Percentiles rank a stretch among this genome's conserved stretches.
phyloP scores from a whole-genome alignment of 2,797 vertebrate genomes.

The Neosilurus mollespiculum region DNA sequence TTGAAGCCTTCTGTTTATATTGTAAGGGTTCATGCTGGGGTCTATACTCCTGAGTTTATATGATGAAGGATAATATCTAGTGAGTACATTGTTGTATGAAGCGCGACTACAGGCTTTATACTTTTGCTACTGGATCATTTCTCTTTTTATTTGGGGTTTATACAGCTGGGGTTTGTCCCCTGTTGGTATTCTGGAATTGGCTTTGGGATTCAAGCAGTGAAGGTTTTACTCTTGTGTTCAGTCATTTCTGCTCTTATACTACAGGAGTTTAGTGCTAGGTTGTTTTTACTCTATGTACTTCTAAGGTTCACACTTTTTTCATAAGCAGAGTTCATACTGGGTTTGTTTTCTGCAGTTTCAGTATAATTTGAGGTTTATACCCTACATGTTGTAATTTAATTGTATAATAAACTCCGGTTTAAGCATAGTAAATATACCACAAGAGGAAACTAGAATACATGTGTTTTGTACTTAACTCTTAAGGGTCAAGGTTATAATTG shows the following conservation, averaged over 20 bases:
- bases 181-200: not conserved
- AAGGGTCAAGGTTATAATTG: no score
- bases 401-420: not conserved
- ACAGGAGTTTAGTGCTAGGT: not conserved
- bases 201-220: not conserved
- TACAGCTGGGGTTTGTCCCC: not conserved
- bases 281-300: not conserved
- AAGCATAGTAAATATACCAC: not conserved
- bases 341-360: not conserved
- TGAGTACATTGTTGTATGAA: no score
- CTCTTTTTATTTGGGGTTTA: not conserved
- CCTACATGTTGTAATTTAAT: not conserved
- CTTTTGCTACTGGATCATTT: no score
- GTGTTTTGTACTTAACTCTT: not conserved
- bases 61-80: no score
- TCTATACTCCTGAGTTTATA: no score
- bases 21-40: no score
- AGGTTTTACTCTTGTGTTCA: not conserved
- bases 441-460: not conserved
- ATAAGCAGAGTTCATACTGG: not conserved
- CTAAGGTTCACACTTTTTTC: not conserved
- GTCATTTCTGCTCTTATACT: not conserved
- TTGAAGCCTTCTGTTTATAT: no score
- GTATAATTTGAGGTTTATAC: not conserved
- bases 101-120: no score